phyloP scores from a whole-genome alignment of 1,140 invertebrate genomes.

The Phymorhynchus buccinoides region DNA sequence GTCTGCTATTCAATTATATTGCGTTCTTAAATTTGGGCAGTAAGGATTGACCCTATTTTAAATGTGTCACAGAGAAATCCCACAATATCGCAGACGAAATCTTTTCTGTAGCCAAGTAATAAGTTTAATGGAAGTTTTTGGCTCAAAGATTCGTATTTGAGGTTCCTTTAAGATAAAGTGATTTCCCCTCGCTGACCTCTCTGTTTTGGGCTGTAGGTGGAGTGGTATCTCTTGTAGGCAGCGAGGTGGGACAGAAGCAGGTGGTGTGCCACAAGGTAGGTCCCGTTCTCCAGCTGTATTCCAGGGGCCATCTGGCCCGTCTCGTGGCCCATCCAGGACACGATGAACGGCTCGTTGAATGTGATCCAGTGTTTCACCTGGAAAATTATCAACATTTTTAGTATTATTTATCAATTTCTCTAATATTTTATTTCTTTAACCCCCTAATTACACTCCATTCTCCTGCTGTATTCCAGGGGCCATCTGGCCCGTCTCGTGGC shows the following conservation, averaged over 20 bases:
- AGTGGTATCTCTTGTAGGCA: constrained; percentile 57
- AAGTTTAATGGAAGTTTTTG: no score
- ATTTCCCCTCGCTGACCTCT: constrained; percentile 47
- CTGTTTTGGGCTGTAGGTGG: constrained; percentile 49
- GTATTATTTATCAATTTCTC: no score
- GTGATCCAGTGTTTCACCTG: constrained; percentile 72
- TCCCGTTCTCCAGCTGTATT: constrained; percentile 25
- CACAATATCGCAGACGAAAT: no score
- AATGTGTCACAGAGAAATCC: no score
- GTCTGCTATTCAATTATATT: no score
- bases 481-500: neutral
- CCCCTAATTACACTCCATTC: neutral
- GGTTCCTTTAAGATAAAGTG: neutral
- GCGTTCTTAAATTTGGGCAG: no score
- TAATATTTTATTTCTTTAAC: no score
- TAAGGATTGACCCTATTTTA: no score
- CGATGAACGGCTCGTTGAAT: constrained; percentile 69
- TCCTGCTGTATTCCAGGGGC: constrained; percentile 52
- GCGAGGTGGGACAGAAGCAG: constrained; percentile 63
- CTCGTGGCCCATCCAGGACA: constrained; percentile 59
- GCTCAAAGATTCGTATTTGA: no score
- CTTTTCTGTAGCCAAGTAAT: no score
- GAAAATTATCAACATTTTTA: no score
- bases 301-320: constrained; percentile 54
- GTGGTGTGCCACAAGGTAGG: constrained; percentile 54